A percentile compares a stretch with the other conserved stretches of the same genome.
Evolutionary conservation across 2,888 invertebrate species (phyloP).

Genomic region (Clostera curtula): DNA sequence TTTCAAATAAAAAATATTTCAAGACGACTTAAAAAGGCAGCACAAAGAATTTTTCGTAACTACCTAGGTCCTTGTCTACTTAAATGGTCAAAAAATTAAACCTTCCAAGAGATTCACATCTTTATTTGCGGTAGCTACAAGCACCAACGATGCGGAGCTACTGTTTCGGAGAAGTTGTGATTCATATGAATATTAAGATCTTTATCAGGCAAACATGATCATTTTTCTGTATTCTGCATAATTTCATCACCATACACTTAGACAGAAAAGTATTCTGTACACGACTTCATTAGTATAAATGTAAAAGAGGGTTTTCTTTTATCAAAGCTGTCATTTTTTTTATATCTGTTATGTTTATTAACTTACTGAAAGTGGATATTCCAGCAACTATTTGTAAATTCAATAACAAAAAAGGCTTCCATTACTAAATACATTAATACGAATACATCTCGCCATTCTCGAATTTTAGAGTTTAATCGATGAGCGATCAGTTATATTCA

Average conservation of each 20-base stretch:
- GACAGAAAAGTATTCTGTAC: background rate
- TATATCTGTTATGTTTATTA: too few relatives aligned
- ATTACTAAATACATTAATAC: background rate
- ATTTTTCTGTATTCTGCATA: conserved; percentile 28
- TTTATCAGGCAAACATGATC: conserved; percentile 29
- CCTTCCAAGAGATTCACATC: conserved; percentile 31
- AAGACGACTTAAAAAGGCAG: background rate
- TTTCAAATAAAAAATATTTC: background rate
- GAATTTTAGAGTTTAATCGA: too few relatives aligned
- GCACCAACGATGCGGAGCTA: conserved; percentile 37
- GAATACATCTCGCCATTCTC: too few relatives aligned
- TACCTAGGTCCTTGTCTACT: conserved; percentile 3
- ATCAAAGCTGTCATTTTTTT: too few relatives aligned
- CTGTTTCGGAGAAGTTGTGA: conserved; percentile 39
- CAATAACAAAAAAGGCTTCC: background rate
- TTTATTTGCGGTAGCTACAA: conserved; percentile 36
- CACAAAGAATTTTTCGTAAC: conserved; percentile 4
- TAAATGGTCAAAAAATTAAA: conserved; percentile 16
- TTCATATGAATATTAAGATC: conserved; percentile 34
- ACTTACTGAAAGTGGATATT: too few relatives aligned
- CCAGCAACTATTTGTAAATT: too few relatives aligned
- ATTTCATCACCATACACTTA: conserved; percentile 4
- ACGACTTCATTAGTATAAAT: too few relatives aligned
- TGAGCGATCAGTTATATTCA: too few relatives aligned
- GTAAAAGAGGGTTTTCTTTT: too few relatives aligned